Evolutionary conservation across 2,888 invertebrate genomes (phyloP).

Genomic region (Harmothoe impar): DNA sequence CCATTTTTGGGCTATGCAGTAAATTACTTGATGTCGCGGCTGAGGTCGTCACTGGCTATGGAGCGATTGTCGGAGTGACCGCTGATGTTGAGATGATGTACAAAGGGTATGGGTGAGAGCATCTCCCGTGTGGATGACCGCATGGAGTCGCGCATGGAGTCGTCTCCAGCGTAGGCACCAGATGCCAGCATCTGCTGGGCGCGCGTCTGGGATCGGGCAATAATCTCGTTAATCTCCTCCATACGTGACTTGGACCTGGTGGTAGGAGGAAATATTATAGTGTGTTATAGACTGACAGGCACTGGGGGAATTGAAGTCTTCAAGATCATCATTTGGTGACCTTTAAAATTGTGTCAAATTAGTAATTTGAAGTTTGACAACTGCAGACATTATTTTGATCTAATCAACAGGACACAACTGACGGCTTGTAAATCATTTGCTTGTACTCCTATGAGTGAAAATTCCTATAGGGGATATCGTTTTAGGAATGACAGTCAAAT

Average conservation of each 20-base stretch:
- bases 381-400: no score
- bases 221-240: slow-evolving; percentile 82
- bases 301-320: no score
- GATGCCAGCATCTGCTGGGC: slow-evolving; percentile 79
- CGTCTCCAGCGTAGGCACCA: slow-evolving; percentile 67
- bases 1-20: not conserved
- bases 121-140: slow-evolving; percentile 19
- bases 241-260: slow-evolving; percentile 75
- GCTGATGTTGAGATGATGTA: slow-evolving; percentile 36
- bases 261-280: not conserved
- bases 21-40: not conserved
- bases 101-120: slow-evolving; percentile 22
- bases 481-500: no score
- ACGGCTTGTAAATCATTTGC: no score
- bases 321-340: no score
- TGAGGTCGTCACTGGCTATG: slow-evolving; percentile 52
- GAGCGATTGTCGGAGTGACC: slow-evolving; percentile 29
- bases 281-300: no score
- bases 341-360: no score
- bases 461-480: no score
- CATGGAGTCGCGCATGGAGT: slow-evolving; percentile 45
- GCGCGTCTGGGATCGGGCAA: slow-evolving; percentile 79
- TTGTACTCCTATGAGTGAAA: no score
- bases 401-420: no score
- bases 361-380: no score